These are phyloP conservation scores for Tiaroga cobitis DNA, from an alignment of 2,797 vertebrate genomes.

Conservation along the genomic window DNA sequence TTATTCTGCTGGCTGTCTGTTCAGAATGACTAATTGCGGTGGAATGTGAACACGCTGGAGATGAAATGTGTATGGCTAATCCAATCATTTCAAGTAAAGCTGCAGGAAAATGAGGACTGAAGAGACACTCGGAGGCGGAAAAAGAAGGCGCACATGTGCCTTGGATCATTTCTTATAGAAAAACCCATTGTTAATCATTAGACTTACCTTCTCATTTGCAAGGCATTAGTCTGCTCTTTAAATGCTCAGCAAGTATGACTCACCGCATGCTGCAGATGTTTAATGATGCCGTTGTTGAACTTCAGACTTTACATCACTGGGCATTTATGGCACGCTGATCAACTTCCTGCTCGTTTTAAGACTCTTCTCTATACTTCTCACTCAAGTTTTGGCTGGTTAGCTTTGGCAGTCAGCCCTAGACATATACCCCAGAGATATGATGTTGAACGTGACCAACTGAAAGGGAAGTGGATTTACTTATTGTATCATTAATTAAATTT, in stretches of 20 bases:
- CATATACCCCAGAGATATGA: too few species aligned
- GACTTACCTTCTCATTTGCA: conserved; percentile 50
- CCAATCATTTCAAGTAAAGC: conserved; percentile 68
- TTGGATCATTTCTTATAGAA: conserved; percentile 53
- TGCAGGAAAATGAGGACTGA: conserved; percentile 66
- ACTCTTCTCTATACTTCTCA: background rate
- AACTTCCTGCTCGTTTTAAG: background rate
- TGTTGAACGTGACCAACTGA: too few species aligned
- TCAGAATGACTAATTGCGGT: conserved; percentile 74
- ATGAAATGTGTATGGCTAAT: conserved; percentile 74
- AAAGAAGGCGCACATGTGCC: conserved; percentile 44
- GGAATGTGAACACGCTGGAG: conserved; percentile 70
- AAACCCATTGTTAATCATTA: conserved; percentile 54
- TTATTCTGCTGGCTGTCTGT: conserved; percentile 69
- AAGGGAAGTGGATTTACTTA: background rate
- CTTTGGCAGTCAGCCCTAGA: background rate
- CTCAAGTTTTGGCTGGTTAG: background rate
- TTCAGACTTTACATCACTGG: conserved; percentile 24
- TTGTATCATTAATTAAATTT: too few species aligned
- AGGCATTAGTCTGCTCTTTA: conserved; percentile 48
- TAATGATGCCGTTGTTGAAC: conserved; percentile 15
- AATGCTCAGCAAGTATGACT: conserved; percentile 39
- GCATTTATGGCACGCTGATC: conserved; percentile 11
- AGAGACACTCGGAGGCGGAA: conserved; percentile 61
- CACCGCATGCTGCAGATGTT: conserved; percentile 12